Evolutionary conservation across 2,888 invertebrate species (phyloP), one percentile per base, ranked within the genome.

Genomic region (Drosophila robusta): DNA sequence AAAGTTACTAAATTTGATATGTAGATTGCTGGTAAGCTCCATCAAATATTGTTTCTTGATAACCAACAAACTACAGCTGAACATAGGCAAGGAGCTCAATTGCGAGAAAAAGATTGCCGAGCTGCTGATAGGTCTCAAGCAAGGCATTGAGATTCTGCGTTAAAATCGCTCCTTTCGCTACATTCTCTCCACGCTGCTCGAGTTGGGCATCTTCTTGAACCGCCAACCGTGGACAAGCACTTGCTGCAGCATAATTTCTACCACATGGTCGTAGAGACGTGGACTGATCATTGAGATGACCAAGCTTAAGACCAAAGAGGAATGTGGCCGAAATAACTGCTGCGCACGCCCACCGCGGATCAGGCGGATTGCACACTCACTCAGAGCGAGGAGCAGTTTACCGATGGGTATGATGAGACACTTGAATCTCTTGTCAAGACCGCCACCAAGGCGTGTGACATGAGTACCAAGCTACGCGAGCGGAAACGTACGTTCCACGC

Each of bases 211-310:
- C 93, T 98, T 98, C 92, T 94, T 99, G 67, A 99, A 99, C n/a
- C n/a, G n/a, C n/a, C n/a, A n/a, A 99, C 99, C 0, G 98, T 99
- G 41, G 98, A 99, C 92, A 99, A 99, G 92, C 99, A 99, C 93
- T 98, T 99, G 6, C 93, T 99, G 67, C 94, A 99, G 68, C 98
- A 99, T 93, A 99, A 99, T 92, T 94, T 99, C 76, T 99, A 99
- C 92, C 97, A 97, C 92, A 98, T 99, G 94, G 98, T 99, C 70
- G 96, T 98, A 93, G 98, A 99, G 90, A 97, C 98, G 93, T 18
- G 18, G 18, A 18, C 97, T 99, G 96, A 98, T 99, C 77, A 97
- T 98, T 50, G 97, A 97, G 93, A 96, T 97, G 91, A 94, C 94
- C 70, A 96, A 96, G 92, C 96, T 96, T 92, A 94, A 95, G 84